Conservation (phyloP, 2,113 vertebrate species). For the Rousettus leschenaultii region DNA sequence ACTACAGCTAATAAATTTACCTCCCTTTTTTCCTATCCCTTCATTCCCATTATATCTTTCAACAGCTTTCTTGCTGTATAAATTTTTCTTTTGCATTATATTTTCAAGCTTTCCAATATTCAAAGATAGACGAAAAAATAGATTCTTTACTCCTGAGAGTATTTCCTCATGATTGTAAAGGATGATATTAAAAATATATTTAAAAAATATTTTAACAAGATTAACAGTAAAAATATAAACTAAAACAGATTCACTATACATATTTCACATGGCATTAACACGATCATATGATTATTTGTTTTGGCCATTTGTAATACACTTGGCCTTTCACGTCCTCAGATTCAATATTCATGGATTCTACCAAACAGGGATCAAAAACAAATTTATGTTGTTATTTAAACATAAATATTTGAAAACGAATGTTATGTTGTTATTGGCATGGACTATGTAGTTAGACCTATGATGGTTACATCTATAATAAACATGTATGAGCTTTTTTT, state of each 20-base stretch:
- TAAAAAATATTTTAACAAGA: neutral
- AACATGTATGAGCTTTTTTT: neutral
- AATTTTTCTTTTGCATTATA: neutral
- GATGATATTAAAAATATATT: neutral
- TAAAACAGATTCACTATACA: neutral
- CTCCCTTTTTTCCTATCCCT: neutral
- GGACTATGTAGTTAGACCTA: neutral
- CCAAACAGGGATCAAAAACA: neutral
- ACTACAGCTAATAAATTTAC: neutral
- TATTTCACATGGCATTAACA: neutral
- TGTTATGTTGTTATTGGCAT: neutral
- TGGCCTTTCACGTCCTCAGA: neutral
- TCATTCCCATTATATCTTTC: neutral
- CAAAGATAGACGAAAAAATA: neutral
- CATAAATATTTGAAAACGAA: neutral
- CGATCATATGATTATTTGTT: neutral
- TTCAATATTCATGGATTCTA: neutral
- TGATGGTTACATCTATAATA: neutral
- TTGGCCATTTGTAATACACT: neutral
- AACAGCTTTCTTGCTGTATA: neutral
- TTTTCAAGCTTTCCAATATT: neutral
- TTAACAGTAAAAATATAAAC: neutral
- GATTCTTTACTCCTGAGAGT: neutral
- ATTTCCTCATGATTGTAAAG: neutral
- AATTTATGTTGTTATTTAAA: too few species aligned